Evolutionary conservation across 2,113 vertebrate genomes (phyloP), one percentile per base, ranked within the genome.

Genomic region (Alouatta palliata): DNA sequence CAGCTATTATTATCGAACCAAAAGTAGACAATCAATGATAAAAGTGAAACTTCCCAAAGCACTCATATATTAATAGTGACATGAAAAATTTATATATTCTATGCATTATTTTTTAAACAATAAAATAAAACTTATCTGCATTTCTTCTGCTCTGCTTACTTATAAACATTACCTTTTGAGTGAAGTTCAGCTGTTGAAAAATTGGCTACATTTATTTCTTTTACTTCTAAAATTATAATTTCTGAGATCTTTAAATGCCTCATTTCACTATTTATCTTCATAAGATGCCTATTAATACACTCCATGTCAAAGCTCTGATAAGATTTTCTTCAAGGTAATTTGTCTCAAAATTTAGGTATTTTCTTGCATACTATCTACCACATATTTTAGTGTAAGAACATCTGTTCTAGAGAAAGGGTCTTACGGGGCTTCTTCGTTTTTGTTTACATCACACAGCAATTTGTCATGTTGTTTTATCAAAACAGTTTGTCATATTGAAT

Each of bases 31-130:
- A 95, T 96, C 45, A 73, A 35, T 71, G 45, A 88, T 84, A 90
- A 85, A 91, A 92, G 52, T 54, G 19, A 76, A 95, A 95, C 80
- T 96, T 89, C 61, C 8, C 19, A 79, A 91, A 85, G 40, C 20
- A 76, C 9, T 91, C 68, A 71, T 83, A 76, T 32, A 75, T 71
- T 81, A 85, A 40, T 43, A 92, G 77, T 32, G 71, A 77, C 32
- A 23, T 40, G 75, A 77, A 91, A 89, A 81, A 86, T 71, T 43
- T 76, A 27, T 37, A 90, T 94, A 54, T n/a, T 64, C 37, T 93
- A 88, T 10, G 56, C 23, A 49, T 75, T 90, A 84, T 82, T 85
- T 95, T 95, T 90, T 81, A 90, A 96, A 87, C 45, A 70, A 73
- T 52, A 49, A 84, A 56, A 71, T 82, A 70, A 97, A 85, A 10